These are phyloP conservation scores for Pomatostomus ruficeps DNA, from an alignment of 2,113 vertebrate species.

Conservation along the genomic window DNA sequence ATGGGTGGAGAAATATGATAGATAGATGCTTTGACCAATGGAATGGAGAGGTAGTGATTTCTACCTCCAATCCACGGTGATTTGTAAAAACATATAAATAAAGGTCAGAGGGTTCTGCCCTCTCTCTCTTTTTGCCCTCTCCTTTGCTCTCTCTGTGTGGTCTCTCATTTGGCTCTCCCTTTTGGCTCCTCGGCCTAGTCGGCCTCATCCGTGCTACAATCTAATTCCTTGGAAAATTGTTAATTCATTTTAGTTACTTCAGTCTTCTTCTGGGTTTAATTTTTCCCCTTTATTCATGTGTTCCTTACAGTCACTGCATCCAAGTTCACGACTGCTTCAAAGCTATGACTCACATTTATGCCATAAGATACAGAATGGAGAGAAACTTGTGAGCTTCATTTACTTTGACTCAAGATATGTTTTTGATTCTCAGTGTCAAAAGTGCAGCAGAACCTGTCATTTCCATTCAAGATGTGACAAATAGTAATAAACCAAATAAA, in stretches of 20 bases:
- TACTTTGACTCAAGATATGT: neutral
- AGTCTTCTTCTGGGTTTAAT: neutral
- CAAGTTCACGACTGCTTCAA: neutral
- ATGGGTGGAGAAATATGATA: too few relatives aligned
- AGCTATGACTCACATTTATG: neutral
- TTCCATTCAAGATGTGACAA: neutral
- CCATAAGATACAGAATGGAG: neutral
- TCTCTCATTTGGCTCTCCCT: too few relatives aligned
- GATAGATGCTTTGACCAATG: too few relatives aligned
- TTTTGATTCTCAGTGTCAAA: neutral
- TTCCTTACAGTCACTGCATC: neutral
- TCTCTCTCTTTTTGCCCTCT: too few relatives aligned
- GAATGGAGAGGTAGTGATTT: too few relatives aligned
- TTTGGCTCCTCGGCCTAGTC: too few relatives aligned
- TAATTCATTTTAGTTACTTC: neutral
- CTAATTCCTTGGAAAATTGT: neutral
- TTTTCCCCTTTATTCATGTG: neutral
- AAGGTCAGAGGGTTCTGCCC: too few relatives aligned
- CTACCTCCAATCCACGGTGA: too few relatives aligned
- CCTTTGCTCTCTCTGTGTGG: too few relatives aligned
- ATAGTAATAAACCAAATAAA: neutral
- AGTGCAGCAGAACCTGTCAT: neutral
- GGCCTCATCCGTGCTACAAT: too few relatives aligned
- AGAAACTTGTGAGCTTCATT: neutral
- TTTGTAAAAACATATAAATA: too few relatives aligned